These are phyloP conservation scores for Vanessa cardui DNA, from an alignment of 2,888 invertebrate genomes.

Conservation along the genomic window DNA sequence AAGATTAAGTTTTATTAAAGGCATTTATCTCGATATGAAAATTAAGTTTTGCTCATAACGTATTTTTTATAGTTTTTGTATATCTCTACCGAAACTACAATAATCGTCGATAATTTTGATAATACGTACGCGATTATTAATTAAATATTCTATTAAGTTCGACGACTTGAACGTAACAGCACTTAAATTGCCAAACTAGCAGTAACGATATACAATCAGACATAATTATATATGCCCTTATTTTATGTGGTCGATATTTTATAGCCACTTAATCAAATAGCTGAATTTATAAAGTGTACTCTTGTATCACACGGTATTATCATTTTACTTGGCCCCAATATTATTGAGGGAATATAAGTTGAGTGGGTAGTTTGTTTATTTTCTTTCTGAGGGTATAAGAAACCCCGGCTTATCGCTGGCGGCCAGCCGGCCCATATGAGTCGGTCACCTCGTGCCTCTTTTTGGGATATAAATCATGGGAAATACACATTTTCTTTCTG, in stretches of 20 bases:
- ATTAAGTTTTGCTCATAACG: no score
- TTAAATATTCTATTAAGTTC: no score
- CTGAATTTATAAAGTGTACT: constrained; percentile 43
- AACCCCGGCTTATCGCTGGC: constrained; percentile 76
- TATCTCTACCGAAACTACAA: no score
- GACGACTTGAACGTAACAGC: neutral
- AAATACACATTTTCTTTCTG: constrained; percentile 79
- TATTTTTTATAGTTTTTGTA: no score
- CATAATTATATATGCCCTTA: constrained; percentile 47
- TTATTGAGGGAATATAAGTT: constrained; percentile 67
- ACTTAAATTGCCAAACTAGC: constrained; percentile 7
- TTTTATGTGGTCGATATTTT: constrained; percentile 52
- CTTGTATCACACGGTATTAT: constrained; percentile 12
- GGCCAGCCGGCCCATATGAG: constrained; percentile 69
- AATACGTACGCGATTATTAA: no score
- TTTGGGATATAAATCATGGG: constrained; percentile 78
- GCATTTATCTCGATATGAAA: no score
- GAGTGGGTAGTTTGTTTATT: constrained; percentile 73
- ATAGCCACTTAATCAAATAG: constrained; percentile 55
- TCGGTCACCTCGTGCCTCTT: constrained; percentile 67
- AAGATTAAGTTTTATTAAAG: no score
- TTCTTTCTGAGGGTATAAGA: constrained; percentile 72
- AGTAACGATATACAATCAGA: constrained; percentile 42
- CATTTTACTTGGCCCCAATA: constrained; percentile 43
- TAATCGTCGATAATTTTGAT: no score